These are phyloP conservation scores for Bursaphelenchus okinawaensis DNA, from an alignment of 2,888 invertebrate genomes.

Conservation along the genomic window DNA sequence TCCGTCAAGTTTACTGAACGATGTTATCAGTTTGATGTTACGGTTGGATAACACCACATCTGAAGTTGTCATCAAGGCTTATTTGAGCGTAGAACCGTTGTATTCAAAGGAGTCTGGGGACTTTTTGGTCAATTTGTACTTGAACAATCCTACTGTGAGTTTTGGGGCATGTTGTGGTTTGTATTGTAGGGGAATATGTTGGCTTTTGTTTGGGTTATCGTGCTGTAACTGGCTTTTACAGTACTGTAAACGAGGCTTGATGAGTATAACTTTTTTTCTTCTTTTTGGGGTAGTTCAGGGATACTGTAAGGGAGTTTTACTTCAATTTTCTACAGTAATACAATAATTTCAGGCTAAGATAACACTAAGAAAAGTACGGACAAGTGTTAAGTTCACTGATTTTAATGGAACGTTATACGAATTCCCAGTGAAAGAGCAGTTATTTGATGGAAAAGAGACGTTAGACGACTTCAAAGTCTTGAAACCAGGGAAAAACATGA, in stretches of 20 bases:
- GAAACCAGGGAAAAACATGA: background rate
- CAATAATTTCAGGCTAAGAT: background rate
- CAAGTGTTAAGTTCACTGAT: background rate
- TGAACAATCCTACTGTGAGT: constrained; percentile 9
- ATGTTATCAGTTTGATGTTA: background rate
- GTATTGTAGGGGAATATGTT: no score
- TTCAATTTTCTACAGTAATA: no score
- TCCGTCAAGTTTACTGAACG: constrained; percentile 1
- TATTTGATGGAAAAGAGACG: background rate
- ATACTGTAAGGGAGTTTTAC: no score
- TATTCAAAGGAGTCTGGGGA: background rate
- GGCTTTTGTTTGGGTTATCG: no score
- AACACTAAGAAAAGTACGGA: background rate
- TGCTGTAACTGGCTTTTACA: no score
- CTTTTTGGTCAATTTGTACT: background rate
- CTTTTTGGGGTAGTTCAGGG: no score
- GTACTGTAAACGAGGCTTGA: no score
- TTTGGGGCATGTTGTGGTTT: no score
- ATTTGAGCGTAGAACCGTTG: background rate
- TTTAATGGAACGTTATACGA: background rate
- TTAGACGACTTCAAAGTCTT: background rate
- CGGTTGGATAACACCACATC: background rate
- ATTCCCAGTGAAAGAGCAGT: background rate
- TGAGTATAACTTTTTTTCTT: no score
- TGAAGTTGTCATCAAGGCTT: background rate